Percentiles rank a stretch among this genome's conserved stretches.
These are phyloP conservation scores for Temnothorax nylanderi DNA, from an alignment of 1,140 invertebrate genomes.

Conservation along the genomic window DNA sequence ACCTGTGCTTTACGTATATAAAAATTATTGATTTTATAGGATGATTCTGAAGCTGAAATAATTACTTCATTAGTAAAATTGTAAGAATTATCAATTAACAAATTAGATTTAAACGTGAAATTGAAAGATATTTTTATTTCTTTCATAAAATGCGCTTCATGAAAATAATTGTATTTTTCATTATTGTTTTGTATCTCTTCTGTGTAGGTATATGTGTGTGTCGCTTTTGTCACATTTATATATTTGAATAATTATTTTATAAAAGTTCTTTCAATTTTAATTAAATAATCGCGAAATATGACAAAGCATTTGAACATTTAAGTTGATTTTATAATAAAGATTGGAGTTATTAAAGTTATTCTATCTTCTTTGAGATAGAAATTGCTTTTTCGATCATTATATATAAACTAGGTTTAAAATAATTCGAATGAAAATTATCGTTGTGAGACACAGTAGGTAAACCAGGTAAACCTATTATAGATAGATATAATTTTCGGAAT, in stretches of 20 bases:
- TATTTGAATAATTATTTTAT: background rate
- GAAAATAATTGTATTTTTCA: conserved; percentile 6
- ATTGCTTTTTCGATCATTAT: background rate
- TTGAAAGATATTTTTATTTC: background rate
- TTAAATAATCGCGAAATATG: background rate
- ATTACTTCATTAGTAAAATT: background rate
- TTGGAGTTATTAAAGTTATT: background rate
- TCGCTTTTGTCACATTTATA: background rate
- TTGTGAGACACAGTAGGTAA: background rate
- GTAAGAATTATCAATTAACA: background rate
- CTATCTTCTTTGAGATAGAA: background rate
- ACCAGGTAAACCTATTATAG: background rate
- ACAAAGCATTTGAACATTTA: background rate
- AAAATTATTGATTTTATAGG: background rate
- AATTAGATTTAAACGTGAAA: background rate
- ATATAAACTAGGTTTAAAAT: background rate
- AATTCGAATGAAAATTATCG: background rate
- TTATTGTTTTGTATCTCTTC: background rate
- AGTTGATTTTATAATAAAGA: background rate
- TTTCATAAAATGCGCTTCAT: background rate
- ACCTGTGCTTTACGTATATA: background rate
- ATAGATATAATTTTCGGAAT: conserved; percentile 10
- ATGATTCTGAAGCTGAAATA: background rate
- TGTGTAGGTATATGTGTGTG: too few species aligned
- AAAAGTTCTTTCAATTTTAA: background rate